Conservation (phyloP, 2,888 invertebrate genomes). For the Arctia plantaginis region DNA sequence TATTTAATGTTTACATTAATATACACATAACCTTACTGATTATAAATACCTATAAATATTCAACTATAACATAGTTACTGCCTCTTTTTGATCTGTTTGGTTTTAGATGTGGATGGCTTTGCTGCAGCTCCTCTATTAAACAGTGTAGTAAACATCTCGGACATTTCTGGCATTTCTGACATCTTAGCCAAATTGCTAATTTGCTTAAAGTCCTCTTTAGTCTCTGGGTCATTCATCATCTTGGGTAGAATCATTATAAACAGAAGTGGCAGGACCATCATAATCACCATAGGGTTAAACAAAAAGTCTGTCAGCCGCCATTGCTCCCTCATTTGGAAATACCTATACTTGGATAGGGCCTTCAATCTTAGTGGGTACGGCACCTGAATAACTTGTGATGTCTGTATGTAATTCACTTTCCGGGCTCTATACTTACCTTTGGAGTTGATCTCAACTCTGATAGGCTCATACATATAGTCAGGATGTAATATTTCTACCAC, state of each 20-base stretch:
- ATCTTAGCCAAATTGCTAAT: slow-evolving; percentile 92
- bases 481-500: slow-evolving; percentile 97
- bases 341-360: slow-evolving; percentile 92
- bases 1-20: slow-evolving; percentile 47
- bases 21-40: slow-evolving; percentile 57
- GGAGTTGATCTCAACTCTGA: slow-evolving; percentile 98
- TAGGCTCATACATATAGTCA: slow-evolving; percentile 96
- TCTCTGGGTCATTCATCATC: slow-evolving; percentile 99
- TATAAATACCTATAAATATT: slow-evolving; percentile 56
- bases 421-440: slow-evolving; percentile 98
- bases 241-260: slow-evolving; percentile 97
- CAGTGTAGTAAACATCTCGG: slow-evolving; percentile 96
- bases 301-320: slow-evolving; percentile 98
- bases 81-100: slow-evolving; percentile 82
- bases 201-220: slow-evolving; percentile 98
- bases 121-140: slow-evolving; percentile 90
- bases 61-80: slow-evolving; percentile 63
- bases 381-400: slow-evolving; percentile 95
- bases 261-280: slow-evolving; percentile 97
- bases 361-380: slow-evolving; percentile 97
- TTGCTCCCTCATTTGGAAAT: slow-evolving; percentile 97
- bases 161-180: slow-evolving; percentile 97
- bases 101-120: slow-evolving; percentile 76
- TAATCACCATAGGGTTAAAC: slow-evolving; percentile 98
- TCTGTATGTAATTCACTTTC: slow-evolving; percentile 97